Conservation (phyloP, 2,113 vertebrate species). For the Alethe diademata region DNA sequence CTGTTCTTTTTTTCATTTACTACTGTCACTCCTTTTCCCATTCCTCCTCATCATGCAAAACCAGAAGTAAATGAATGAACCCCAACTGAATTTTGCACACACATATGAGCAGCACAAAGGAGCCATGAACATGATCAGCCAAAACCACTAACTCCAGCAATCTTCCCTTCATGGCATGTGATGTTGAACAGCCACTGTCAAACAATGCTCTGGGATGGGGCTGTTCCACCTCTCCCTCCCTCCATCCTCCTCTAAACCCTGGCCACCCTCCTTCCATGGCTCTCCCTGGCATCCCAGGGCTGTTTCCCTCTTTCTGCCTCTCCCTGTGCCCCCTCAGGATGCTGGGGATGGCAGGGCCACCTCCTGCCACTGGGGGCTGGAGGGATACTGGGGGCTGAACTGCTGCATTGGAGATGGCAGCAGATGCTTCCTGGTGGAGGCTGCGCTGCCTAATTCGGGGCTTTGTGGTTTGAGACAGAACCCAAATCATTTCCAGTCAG, state of each 20-base stretch:
- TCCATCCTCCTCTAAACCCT: not conserved
- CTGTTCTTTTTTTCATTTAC: not conserved
- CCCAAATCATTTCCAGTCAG: constrained; percentile 74
- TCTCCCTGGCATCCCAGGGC: not conserved
- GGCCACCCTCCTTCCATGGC: accelerated
- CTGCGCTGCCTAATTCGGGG: constrained; percentile 53
- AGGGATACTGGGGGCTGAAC: not conserved
- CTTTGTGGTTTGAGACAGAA: constrained; percentile 72
- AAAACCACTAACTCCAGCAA: constrained; percentile 1
- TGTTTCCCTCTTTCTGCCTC: not conserved
- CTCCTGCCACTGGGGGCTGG: not conserved
- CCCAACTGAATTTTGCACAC: constrained; percentile 46
- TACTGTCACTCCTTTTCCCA: not conserved
- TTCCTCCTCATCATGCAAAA: not conserved
- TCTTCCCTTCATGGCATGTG: not conserved
- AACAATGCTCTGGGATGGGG: not conserved
- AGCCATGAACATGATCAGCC: constrained; percentile 60
- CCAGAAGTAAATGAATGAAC: constrained; percentile 23
- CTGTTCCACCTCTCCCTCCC: not conserved
- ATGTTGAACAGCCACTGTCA: not conserved
- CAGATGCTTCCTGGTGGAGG: constrained; percentile 63
- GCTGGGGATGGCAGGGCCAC: not conserved
- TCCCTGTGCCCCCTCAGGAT: not conserved
- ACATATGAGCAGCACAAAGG: constrained; percentile 33
- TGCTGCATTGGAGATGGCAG: constrained; percentile 59